These are phyloP conservation scores for Leucania comma DNA, from an alignment of 2,888 invertebrate species.

Conservation along the genomic window DNA sequence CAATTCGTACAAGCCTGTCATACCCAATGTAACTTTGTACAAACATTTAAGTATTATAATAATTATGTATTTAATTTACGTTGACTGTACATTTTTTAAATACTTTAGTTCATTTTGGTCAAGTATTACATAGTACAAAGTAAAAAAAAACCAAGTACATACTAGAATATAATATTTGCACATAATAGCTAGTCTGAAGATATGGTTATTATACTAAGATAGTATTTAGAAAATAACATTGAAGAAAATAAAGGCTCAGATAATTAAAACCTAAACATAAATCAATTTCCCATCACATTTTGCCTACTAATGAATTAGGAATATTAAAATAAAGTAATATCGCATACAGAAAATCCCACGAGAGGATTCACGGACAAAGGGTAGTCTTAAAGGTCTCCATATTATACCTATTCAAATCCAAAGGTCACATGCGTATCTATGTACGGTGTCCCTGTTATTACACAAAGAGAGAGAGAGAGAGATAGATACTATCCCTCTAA, in stretches of 20 bases:
- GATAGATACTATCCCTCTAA: constrained; percentile 65
- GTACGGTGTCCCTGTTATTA: constrained; percentile 6
- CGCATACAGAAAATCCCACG: constrained; percentile 6
- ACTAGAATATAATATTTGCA: constrained; percentile 33
- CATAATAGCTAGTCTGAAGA: constrained; percentile 21
- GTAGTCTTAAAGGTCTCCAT: constrained; percentile 30
- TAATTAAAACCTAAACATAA: not conserved
- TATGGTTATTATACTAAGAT: constrained; percentile 5
- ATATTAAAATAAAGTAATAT: constrained; percentile 28
- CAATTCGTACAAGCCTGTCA: constrained; percentile 35
- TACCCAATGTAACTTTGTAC: constrained; percentile 61
- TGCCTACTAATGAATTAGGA: constrained; percentile 38
- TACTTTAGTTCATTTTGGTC: constrained; percentile 56
- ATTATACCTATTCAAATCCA: constrained; percentile 8
- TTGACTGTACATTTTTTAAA: constrained; percentile 50
- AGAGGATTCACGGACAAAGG: not conserved
- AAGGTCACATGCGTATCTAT: not conserved
- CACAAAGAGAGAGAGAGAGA: too few relatives aligned
- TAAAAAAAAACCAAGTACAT: constrained; percentile 9
- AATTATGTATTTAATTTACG: constrained; percentile 32
- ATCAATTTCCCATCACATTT: constrained; percentile 15
- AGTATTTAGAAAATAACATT: constrained; percentile 20
- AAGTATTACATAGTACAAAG: constrained; percentile 48
- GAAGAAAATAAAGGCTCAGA: not conserved
- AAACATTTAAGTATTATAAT: constrained; percentile 45